Base-by-base conservation (phyloP, 2,113 vertebrate species). In the Sialia sialis region DNA sequence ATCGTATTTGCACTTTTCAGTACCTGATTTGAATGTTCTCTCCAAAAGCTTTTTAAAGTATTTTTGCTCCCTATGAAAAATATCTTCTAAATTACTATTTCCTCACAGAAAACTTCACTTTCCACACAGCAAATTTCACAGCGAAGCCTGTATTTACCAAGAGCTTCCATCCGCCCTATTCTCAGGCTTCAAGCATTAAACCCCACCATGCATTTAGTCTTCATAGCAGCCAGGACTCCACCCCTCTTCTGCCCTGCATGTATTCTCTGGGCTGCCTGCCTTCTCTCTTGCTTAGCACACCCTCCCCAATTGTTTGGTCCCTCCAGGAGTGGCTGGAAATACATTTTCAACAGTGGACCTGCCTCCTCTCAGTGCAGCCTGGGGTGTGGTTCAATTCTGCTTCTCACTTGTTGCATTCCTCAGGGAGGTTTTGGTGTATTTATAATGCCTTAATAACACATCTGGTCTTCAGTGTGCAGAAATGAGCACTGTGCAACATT, bases 271-370 rank as follows among this genome's bases (percentile, higher is more conserved):
- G 1, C 12, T 89, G 39, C 36, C 39, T 54, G 32, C 51, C 66
- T 80, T 76, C 34, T 29, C 34, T 51, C 21, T 21, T 2, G 1
- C 15, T 77, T 32, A 39, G 46, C 38, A n/a, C 26, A 39, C 39
- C 41, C 46, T 80, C 14, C 27, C 13, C 34, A 51, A 1, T 6
- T 0, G 0, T n/a, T 54, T 70, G 9, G 34, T 66, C 18, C 62
- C 51, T 67, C 18, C 56, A 78, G 64, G 41, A 58, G 32, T 5
- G 15, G 19, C 5, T 76, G 55, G 23, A 69, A 85, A 73, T 7
- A 23, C 54, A 55, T 41, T 55, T 72, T 13, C 44, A 83, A 46
- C 38, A 43, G 32, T 3, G 2, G 32, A 85, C 9, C 29, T 80
- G 32, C 36, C 51, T 69, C 26, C 34, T 74, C 59, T 66, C 26